Evolutionary conservation across 2,113 vertebrate genomes (phyloP).

Genomic region (Pygoscelis adeliae): DNA sequence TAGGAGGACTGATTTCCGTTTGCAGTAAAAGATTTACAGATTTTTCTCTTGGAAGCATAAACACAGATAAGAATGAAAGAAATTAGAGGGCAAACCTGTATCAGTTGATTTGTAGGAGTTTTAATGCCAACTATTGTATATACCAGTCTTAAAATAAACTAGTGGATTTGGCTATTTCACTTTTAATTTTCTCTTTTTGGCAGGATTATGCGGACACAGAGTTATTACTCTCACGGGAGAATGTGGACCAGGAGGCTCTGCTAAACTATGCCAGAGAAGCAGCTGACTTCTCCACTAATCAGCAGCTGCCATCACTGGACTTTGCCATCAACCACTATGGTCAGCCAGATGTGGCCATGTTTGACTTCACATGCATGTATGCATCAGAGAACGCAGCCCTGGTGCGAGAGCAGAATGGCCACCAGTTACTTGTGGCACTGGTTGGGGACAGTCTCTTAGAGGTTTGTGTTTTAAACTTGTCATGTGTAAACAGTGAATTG

Average conservation of each 20-base stretch:
- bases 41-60: background rate
- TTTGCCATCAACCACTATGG: conserved; percentile 99
- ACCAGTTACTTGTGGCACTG: conserved; percentile 89
- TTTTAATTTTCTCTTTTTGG: background rate
- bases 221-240: conserved; percentile 90
- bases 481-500: background rate
- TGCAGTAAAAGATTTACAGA: background rate
- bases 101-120: background rate
- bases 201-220: conserved; percentile 95
- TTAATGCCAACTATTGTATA: background rate
- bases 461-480: conserved; percentile 72
- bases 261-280: conserved; percentile 92
- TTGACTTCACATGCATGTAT: conserved; percentile 99
- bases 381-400: conserved; percentile 94
- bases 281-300: conserved; percentile 95
- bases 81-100: background rate
- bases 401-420: conserved; percentile 89
- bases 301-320: conserved; percentile 91
- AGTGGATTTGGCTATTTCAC: background rate
- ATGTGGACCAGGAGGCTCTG: conserved; percentile 94
- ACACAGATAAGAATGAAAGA: background rate
- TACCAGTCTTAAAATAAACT: background rate
- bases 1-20: background rate
- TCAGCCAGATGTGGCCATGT: conserved; percentile 98
- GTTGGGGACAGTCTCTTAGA: conserved; percentile 96